Evolutionary conservation across 2,797 vertebrate genomes (phyloP).

Genomic region (Nothura maculosa): DNA sequence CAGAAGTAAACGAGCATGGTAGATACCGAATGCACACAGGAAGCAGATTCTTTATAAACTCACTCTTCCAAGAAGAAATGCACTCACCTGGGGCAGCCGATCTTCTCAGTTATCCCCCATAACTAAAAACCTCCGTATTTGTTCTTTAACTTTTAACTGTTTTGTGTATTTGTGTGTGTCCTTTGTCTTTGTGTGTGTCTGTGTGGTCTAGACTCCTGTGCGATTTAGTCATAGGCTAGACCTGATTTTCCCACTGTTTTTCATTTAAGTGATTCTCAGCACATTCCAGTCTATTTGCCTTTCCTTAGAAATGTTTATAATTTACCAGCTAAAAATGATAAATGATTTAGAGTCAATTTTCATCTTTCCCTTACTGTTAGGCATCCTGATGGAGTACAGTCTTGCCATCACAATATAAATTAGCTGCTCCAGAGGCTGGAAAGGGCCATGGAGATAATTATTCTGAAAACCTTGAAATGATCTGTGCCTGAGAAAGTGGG

Average conservation of each 20-base stretch:
- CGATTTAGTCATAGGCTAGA: constrained; percentile 56
- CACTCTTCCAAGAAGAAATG: neutral
- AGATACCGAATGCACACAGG: neutral
- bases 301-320: constrained; percentile 64
- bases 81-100: neutral
- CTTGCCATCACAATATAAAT: constrained; percentile 71
- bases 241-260: constrained; percentile 60
- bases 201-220: constrained; percentile 62
- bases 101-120: constrained; percentile 2
- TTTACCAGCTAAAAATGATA: constrained; percentile 53
- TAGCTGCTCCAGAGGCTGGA: constrained; percentile 3
- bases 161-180: constrained; percentile 9
- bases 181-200: constrained; percentile 27
- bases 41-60: neutral
- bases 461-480: constrained; percentile 20
- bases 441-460: constrained; percentile 35
- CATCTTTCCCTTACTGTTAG: constrained; percentile 30
- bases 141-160: constrained; percentile 22
- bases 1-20: neutral
- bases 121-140: neutral
- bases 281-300: constrained; percentile 39
- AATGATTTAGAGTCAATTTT: constrained; percentile 57
- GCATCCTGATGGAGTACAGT: constrained; percentile 29
- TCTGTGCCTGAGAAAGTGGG: constrained; percentile 38
- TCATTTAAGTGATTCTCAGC: constrained; percentile 42